phyloP scores from a whole-genome alignment of 2,888 invertebrate genomes.

The Spilosoma lubricipeda region DNA sequence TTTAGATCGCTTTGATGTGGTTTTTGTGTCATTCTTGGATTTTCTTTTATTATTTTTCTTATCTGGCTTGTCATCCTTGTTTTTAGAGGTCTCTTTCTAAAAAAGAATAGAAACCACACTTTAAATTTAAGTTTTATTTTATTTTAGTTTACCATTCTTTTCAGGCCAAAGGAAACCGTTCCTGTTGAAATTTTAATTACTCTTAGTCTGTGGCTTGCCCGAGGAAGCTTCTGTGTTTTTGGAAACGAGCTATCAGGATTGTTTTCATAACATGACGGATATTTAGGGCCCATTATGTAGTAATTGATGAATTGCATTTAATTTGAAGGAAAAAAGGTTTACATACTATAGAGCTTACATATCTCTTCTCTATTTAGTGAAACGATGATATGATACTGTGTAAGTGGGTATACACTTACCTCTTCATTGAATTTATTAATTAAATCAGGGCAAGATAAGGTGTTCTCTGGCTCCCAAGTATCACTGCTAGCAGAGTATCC shows the following conservation, averaged over 20 bases:
- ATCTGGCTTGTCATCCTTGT: constrained; percentile 56
- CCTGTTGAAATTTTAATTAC: neutral
- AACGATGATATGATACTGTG: neutral
- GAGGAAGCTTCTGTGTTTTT: neutral
- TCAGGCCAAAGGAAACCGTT: neutral
- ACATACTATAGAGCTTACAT: neutral
- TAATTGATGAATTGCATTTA: no score
- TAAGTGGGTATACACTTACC: constrained; percentile 49
- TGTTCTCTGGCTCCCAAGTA: constrained; percentile 91
- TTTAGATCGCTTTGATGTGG: constrained; percentile 68
- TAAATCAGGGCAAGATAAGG: constrained; percentile 89
- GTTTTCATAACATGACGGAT: neutral
- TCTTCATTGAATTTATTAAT: constrained; percentile 84
- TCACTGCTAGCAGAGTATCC: constrained; percentile 90
- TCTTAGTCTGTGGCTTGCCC: neutral
- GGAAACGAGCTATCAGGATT: neutral
- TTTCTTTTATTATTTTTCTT: constrained; percentile 71
- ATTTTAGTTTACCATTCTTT: neutral
- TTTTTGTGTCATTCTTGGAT: constrained; percentile 62
- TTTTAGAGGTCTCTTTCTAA: constrained; percentile 77
- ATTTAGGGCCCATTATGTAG: neutral
- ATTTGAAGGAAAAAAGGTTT: neutral
- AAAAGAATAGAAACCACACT: constrained; percentile 23
- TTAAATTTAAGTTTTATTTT: neutral
- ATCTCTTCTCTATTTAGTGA: neutral